Conservation (phyloP, 2,113 vertebrate genomes). For the Progne subis region DNA sequence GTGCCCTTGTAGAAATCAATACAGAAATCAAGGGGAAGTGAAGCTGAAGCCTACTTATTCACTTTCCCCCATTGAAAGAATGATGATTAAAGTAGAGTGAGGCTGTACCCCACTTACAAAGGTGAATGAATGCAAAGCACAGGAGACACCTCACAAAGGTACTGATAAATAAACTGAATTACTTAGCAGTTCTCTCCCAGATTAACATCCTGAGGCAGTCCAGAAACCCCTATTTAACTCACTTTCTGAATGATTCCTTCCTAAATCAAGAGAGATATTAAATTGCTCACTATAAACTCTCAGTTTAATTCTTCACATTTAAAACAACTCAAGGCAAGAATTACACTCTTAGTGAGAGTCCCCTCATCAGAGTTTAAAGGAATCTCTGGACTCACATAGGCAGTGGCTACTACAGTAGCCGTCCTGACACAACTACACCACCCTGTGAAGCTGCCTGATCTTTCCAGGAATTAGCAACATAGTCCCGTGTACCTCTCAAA, state of each 20-base stretch:
- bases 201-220: conserved; percentile 30
- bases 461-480: not conserved
- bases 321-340: conserved; percentile 51
- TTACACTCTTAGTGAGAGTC: not conserved
- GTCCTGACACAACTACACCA: not conserved
- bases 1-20: not conserved
- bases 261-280: conserved; percentile 56
- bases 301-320: conserved; percentile 15
- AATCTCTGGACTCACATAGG: not conserved
- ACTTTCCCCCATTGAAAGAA: not conserved
- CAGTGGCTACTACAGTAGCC: not conserved
- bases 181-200: conserved; percentile 20
- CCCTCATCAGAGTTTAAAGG: not conserved
- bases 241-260: conserved; percentile 51
- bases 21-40: not conserved
- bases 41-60: not conserved
- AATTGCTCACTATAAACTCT: conserved; percentile 26
- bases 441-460: not conserved
- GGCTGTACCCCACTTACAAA: not conserved
- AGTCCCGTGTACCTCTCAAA: not conserved
- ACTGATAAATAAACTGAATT: conserved; percentile 48
- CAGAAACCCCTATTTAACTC: conserved; percentile 30
- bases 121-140: not conserved
- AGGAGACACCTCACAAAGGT: not conserved
- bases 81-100: not conserved